A percentile compares a stretch with the other conserved stretches of the same genome.
These are phyloP conservation scores for Leucopternis melanops DNA, from an alignment of 2,113 vertebrate genomes.

Conservation along the genomic window DNA sequence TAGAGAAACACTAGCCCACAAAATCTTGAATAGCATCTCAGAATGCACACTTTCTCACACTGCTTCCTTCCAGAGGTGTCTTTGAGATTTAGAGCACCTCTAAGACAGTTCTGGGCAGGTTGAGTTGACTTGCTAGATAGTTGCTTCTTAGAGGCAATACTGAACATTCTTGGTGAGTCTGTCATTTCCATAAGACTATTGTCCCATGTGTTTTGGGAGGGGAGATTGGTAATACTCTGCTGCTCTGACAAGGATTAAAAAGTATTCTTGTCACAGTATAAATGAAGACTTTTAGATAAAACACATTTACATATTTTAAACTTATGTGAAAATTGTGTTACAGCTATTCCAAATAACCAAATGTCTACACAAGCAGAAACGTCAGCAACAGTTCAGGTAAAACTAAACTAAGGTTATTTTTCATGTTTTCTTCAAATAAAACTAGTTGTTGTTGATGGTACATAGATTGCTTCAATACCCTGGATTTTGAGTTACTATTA, in stretches of 20 bases:
- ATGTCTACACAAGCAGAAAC: not conserved
- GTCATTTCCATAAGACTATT: not conserved
- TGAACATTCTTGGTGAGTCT: not conserved
- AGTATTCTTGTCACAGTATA: not conserved
- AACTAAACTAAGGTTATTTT: not conserved
- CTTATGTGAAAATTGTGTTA: not conserved
- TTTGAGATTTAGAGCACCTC: not conserved
- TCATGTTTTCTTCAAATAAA: not conserved
- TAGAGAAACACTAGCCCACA: not conserved
- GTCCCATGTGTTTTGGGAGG: not conserved
- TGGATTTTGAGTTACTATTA: not conserved
- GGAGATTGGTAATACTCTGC: not conserved
- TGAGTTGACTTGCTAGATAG: not conserved
- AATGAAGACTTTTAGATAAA: not conserved
- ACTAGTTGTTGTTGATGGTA: not conserved
- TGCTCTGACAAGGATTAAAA: not conserved
- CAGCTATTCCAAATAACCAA: not conserved
- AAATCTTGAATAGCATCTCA: not conserved
- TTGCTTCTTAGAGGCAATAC: not conserved
- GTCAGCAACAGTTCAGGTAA: not conserved
- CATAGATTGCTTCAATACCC: not conserved
- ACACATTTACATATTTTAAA: not conserved
- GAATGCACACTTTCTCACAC: not conserved
- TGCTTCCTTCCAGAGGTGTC: not conserved
- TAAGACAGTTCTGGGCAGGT: not conserved